These are phyloP conservation scores for Haliclona indistincta DNA, from an alignment of 37 sponge, comb jelly and placozoan genomes.

Conservation along the genomic window DNA sequence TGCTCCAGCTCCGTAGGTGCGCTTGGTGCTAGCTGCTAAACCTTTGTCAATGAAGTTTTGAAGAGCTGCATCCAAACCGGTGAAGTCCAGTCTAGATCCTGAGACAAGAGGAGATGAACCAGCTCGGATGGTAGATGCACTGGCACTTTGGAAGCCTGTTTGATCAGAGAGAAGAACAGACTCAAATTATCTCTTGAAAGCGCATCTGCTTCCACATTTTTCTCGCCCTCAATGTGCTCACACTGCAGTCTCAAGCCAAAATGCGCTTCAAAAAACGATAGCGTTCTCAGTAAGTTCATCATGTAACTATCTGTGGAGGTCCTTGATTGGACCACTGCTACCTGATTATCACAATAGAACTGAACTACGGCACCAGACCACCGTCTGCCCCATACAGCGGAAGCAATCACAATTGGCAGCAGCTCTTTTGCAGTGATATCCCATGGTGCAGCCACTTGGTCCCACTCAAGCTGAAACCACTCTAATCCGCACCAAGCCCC, in stretches of 20 bases:
- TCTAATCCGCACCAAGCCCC: no score
- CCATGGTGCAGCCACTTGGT: no score
- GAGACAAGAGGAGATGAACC: constrained; percentile 12
- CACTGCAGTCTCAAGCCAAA: neutral
- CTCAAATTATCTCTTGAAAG: constrained; percentile 10
- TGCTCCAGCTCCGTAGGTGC: constrained; percentile 25
- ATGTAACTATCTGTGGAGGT: neutral
- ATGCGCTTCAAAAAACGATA: neutral
- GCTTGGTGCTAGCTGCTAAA: constrained; percentile 49
- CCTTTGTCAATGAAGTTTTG: constrained; percentile 19
- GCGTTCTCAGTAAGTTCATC: neutral
- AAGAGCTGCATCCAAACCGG: constrained; percentile 34
- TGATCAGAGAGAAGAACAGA: neutral
- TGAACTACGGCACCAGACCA: no score
- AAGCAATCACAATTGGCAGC: no score
- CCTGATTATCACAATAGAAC: no score
- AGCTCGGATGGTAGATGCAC: neutral
- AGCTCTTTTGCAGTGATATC: no score
- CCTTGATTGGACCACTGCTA: neutral
- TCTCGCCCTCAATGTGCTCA: neutral
- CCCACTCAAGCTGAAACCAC: no score
- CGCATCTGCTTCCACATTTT: constrained; percentile 24
- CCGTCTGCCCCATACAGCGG: no score
- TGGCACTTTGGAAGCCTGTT: neutral
- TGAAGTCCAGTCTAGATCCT: constrained; percentile 57